phyloP scores from a whole-genome alignment of 92 coral and sea anemone genomes.

The Epizoanthus fatuus region DNA sequence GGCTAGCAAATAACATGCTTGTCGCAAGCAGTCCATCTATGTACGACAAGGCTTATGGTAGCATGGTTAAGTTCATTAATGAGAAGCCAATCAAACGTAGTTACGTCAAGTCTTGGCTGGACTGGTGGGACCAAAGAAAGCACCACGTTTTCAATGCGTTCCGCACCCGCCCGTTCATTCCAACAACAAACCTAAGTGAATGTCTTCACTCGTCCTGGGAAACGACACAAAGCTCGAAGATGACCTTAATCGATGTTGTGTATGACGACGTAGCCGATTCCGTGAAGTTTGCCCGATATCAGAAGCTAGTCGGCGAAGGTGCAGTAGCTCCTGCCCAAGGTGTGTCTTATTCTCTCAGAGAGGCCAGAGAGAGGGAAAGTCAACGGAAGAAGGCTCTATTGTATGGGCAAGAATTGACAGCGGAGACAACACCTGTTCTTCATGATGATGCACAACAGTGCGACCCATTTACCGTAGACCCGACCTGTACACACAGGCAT shows the following conservation, averaged over 20 bases:
- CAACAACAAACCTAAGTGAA: conserved; percentile 42
- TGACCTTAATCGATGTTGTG: conserved; percentile 34
- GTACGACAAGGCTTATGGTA: conserved; percentile 33
- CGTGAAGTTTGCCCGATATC: conserved; percentile 37
- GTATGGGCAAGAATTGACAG: conserved; percentile 31
- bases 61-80: conserved; percentile 40
- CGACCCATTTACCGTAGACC: conserved; percentile 33
- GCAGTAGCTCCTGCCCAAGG: conserved; percentile 14
- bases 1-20: conserved; percentile 17
- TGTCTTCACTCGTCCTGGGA: conserved; percentile 42
- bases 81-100: conserved; percentile 40
- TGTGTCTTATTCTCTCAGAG: not conserved
- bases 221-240: conserved; percentile 28
- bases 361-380: conserved; percentile 37
- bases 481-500: conserved; percentile 37
- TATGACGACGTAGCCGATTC: conserved; percentile 49
- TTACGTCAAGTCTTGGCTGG: conserved; percentile 41
- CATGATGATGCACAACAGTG: conserved; percentile 10
- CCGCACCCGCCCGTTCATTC: conserved; percentile 35
- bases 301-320: conserved; percentile 38
- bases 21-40: conserved; percentile 10
- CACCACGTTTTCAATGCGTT: conserved; percentile 44
- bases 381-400: conserved; percentile 27
- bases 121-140: conserved; percentile 51
- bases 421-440: not conserved